These are phyloP conservation scores for Pristionchus mayeri DNA, from an alignment of 2,888 invertebrate species.

Conservation along the genomic window DNA sequence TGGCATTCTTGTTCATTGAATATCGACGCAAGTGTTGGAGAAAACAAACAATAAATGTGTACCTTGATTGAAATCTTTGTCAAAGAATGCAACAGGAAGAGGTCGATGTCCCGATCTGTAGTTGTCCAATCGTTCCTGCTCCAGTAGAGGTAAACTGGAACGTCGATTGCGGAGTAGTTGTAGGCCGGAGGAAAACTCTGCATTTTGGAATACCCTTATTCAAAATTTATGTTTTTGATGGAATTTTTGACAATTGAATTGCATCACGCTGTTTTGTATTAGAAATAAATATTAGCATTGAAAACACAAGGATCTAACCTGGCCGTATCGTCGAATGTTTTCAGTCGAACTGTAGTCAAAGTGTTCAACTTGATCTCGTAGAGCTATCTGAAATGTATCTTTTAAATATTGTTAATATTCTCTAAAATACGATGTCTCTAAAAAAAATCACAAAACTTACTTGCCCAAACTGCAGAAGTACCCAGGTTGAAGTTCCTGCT, in stretches of 20 bases:
- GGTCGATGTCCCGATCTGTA: not conserved
- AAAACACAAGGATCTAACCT: not conserved
- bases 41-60: no score
- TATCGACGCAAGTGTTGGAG: no score
- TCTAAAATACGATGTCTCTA: not conserved
- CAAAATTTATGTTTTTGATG: not conserved
- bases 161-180: conserved; percentile 28
- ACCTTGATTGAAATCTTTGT: not conserved
- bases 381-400: not conserved
- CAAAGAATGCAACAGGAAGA: not conserved
- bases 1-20: no score
- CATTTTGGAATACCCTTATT: not conserved
- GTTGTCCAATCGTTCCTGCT: not conserved
- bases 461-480: not conserved
- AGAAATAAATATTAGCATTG: not conserved
- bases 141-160: conserved; percentile 13
- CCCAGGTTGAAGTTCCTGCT: not conserved
- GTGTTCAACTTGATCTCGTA: not conserved
- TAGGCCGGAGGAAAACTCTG: not conserved
- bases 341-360: not conserved
- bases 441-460: not conserved
- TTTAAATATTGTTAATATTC: not conserved
- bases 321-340: conserved; percentile 13
- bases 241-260: not conserved
- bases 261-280: not conserved